Conservation (phyloP, 1,140 invertebrate species). For the Amyelois transitella region DNA sequence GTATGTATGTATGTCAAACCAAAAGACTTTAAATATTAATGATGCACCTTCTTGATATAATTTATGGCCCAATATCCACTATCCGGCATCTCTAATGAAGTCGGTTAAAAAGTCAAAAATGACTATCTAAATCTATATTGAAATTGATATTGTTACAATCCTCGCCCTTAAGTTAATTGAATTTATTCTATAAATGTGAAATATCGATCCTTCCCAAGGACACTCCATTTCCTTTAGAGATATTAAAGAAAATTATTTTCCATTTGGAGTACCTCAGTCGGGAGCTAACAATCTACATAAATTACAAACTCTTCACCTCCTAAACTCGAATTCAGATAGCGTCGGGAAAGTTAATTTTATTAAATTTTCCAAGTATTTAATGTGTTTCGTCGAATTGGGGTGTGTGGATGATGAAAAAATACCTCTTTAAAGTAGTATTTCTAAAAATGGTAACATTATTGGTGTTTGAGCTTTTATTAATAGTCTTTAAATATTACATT, state of each 20-base stretch:
- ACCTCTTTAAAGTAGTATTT: too few relatives aligned
- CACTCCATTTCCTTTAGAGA: conserved; percentile 36
- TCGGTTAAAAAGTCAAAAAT: too few relatives aligned
- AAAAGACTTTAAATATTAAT: too few relatives aligned
- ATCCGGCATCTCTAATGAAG: too few relatives aligned
- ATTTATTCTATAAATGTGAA: conserved; percentile 1
- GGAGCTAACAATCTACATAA: conserved; percentile 54
- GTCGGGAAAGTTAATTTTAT: conserved; percentile 27
- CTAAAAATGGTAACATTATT: too few relatives aligned
- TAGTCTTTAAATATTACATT: too few relatives aligned
- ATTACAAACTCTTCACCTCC: conserved; percentile 47
- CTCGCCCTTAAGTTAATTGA: neutral
- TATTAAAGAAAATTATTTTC: conserved; percentile 56
- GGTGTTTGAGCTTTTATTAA: too few relatives aligned
- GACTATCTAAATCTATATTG: too few relatives aligned
- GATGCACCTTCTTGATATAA: too few relatives aligned
- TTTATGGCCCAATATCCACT: too few relatives aligned
- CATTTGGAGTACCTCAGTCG: conserved; percentile 30
- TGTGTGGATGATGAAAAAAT: neutral
- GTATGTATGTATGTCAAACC: too few relatives aligned
- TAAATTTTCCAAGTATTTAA: conserved; percentile 26
- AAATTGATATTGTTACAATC: neutral
- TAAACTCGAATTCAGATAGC: conserved; percentile 37
- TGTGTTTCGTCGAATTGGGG: conserved; percentile 20
- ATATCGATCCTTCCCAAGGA: neutral